Conservation (phyloP, 1,140 invertebrate species). For the Drosophila busckii region DNA sequence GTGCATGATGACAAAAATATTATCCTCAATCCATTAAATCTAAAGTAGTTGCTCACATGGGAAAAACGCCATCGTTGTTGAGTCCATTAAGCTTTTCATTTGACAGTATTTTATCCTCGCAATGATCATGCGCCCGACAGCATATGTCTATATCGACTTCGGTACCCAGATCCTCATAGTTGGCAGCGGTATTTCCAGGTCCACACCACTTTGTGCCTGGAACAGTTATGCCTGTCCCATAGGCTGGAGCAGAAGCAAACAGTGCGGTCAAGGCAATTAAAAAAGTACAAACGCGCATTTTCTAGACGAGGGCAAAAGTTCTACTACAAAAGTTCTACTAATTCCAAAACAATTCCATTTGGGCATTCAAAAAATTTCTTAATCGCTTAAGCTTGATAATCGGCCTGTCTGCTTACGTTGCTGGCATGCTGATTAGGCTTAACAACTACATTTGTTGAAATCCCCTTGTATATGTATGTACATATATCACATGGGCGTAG, state of each 20-base stretch:
- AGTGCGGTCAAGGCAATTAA: slow-evolving; percentile 13
- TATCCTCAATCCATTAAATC: neutral
- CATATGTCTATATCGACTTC: slow-evolving; percentile 86
- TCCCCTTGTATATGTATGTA: too few relatives aligned
- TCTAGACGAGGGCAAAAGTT: slow-evolving; percentile 7
- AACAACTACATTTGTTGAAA: neutral
- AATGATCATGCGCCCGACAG: slow-evolving; percentile 88
- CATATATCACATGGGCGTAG: too few relatives aligned
- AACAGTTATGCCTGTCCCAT: slow-evolving; percentile 36
- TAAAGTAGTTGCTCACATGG: slow-evolving; percentile 63
- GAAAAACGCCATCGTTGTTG: slow-evolving; percentile 82
- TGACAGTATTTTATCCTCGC: slow-evolving; percentile 82
- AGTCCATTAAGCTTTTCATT: slow-evolving; percentile 81
- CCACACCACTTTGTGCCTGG: slow-evolving; percentile 86
- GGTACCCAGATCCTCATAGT: slow-evolving; percentile 85
- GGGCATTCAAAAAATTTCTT: neutral
- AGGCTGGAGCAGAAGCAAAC: neutral
- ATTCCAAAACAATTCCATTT: neutral
- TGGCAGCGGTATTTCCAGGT: slow-evolving; percentile 85
- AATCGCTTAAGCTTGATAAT: slow-evolving; percentile 2
- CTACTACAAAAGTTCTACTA: slow-evolving; percentile 41
- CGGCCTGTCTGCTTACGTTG: slow-evolving; percentile 2
- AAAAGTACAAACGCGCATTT: slow-evolving; percentile 18
- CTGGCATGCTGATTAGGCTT: slow-evolving; percentile 27
- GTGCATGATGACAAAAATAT: neutral